Evolutionary conservation across 1,140 invertebrate species (phyloP).

Genomic region (Aphelenchoides besseyi): DNA sequence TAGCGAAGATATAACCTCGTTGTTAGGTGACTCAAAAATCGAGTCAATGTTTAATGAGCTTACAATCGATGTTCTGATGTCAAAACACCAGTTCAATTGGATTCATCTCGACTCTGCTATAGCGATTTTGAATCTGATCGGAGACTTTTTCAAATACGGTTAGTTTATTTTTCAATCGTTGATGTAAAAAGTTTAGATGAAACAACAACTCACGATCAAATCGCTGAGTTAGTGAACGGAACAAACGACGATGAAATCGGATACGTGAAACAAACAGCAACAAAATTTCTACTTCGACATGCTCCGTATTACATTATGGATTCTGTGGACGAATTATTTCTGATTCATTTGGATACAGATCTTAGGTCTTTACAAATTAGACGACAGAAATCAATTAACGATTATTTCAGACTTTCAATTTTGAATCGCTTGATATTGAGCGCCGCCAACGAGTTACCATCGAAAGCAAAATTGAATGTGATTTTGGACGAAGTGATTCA

Average conservation of each 20-base stretch:
- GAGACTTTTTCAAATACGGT: slow-evolving; percentile 19
- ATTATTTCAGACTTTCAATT: slow-evolving; percentile 13
- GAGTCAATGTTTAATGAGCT: slow-evolving; percentile 4
- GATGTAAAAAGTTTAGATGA: slow-evolving; percentile 10
- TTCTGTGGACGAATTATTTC: background rate
- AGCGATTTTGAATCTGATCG: slow-evolving; percentile 12
- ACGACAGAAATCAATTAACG: too few species aligned
- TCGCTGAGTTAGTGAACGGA: background rate
- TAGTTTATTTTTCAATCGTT: background rate
- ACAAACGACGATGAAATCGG: slow-evolving; percentile 8
- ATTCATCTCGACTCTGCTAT: slow-evolving; percentile 15
- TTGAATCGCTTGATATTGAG: slow-evolving; percentile 14
- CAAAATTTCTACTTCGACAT: slow-evolving; percentile 14
- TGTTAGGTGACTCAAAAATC: background rate
- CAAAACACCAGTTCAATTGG: background rate
- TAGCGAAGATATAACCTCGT: background rate
- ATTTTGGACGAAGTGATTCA: slow-evolving; percentile 19
- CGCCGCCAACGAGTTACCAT: background rate
- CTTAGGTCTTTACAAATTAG: too few species aligned
- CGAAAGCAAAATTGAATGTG: background rate
- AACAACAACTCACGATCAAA: background rate
- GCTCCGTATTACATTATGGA: background rate
- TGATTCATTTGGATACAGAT: background rate
- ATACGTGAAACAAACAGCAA: background rate
- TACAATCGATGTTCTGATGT: slow-evolving; percentile 13